These are phyloP conservation scores for Sylvia atricapilla DNA, from an alignment of 2,113 vertebrate species.

Conservation along the genomic window DNA sequence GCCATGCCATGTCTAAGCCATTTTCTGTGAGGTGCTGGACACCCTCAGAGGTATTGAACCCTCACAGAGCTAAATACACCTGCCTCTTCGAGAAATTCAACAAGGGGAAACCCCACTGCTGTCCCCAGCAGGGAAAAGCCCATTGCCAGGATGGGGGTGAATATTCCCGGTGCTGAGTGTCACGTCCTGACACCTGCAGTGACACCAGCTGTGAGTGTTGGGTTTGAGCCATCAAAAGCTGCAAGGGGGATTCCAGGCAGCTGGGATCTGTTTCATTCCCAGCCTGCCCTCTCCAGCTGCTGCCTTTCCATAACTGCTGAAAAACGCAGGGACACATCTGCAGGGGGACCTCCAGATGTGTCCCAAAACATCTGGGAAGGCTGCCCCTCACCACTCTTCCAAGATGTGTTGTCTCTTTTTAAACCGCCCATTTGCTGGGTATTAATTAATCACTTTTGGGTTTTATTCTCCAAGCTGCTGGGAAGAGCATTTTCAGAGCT, in stretches of 20 bases:
- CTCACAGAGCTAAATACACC: no score
- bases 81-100: no score
- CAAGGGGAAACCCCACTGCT: neutral
- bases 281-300: accelerated
- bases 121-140: neutral
- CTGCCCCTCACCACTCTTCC: neutral
- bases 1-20: no score
- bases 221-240: neutral
- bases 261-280: accelerated
- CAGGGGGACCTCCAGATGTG: neutral
- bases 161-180: neutral
- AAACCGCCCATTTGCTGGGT: neutral
- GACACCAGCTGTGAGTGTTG: neutral
- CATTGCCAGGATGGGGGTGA: neutral
- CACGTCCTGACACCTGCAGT: neutral
- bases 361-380: neutral
- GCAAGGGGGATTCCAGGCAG: neutral
- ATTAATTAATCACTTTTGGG: neutral
- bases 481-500: neutral
- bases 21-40: no score
- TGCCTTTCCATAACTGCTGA: neutral
- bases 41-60: no score
- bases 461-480: neutral
- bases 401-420: neutral
- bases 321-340: neutral